Percentiles rank a stretch among this genome's conserved stretches.
Evolutionary conservation across 2,113 vertebrate genomes (phyloP).

Genomic region (Epinephelus fuscoguttatus): DNA sequence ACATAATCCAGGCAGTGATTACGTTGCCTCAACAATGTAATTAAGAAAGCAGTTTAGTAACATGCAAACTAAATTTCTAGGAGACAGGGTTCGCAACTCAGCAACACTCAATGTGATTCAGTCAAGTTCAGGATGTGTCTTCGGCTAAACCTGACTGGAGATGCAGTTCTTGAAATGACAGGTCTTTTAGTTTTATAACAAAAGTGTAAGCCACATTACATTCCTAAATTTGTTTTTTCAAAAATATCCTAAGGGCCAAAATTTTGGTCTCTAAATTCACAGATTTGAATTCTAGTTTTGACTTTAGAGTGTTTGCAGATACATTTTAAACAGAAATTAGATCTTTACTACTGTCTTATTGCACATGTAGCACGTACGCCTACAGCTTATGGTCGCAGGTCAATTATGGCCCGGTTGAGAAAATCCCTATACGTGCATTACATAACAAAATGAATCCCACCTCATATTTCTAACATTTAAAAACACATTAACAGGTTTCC

Average conservation of each 20-base stretch:
- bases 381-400: slow-evolving; percentile 4
- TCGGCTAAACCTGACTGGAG: background rate
- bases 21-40: too few relatives aligned
- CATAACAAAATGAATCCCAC: background rate
- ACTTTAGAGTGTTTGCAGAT: background rate
- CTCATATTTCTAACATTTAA: background rate
- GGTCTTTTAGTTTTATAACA: background rate
- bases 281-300: background rate
- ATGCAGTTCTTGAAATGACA: background rate
- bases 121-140: background rate
- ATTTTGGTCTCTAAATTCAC: background rate
- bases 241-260: background rate
- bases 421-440: background rate
- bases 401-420: background rate
- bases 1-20: too few relatives aligned
- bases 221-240: background rate
- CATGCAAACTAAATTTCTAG: too few relatives aligned
- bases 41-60: too few relatives aligned
- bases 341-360: background rate
- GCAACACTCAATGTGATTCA: background rate
- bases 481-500: background rate
- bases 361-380: background rate
- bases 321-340: background rate
- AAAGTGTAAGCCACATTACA: background rate
- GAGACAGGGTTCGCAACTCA: background rate